These are phyloP conservation scores for Acropora tenuis DNA, from an alignment of 64 coral and sea anemone genomes.

Conservation along the genomic window DNA sequence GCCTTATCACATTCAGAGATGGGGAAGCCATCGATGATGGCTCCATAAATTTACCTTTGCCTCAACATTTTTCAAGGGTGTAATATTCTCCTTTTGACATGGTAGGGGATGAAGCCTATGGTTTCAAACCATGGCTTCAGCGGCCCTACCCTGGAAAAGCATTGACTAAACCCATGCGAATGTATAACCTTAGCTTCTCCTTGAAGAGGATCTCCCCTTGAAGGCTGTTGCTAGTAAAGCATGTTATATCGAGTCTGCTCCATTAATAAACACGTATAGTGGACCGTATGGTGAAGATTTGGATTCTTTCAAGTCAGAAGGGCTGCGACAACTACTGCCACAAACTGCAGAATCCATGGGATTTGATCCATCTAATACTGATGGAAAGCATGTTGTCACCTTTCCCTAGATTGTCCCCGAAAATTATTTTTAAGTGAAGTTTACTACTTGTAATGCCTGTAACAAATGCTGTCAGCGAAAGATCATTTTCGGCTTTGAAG, in stretches of 20 bases:
- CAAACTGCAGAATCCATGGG: constrained; percentile 56
- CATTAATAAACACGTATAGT: constrained; percentile 50
- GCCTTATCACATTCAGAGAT: constrained; percentile 55
- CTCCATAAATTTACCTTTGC: constrained; percentile 26
- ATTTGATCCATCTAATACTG: constrained; percentile 35
- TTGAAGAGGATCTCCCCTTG: constrained; percentile 42
- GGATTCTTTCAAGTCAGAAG: constrained; percentile 57
- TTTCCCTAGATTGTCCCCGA: constrained; percentile 15
- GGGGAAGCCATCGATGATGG: constrained; percentile 49
- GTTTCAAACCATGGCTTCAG: constrained; percentile 40
- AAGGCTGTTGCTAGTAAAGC: constrained; percentile 40
- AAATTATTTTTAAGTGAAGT: constrained; percentile 59
- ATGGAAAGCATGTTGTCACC: no score
- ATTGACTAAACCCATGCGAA: constrained; percentile 32
- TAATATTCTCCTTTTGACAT: constrained; percentile 11
- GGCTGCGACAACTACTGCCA: constrained; percentile 51
- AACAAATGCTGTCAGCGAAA: constrained; percentile 65
- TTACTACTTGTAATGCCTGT: constrained; percentile 50
- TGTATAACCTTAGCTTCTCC: constrained; percentile 52
- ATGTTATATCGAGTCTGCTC: constrained; percentile 57
- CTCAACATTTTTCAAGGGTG: constrained; percentile 44
- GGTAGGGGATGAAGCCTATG: constrained; percentile 60
- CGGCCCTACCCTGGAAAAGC: constrained; percentile 30
- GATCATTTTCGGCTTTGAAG: constrained; percentile 72
- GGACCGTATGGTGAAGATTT: constrained; percentile 69